Evolutionary conservation across 92 coral and sea anemone species (phyloP), one percentile per base, ranked within the genome.

Genomic region (Porites cylindrica): DNA sequence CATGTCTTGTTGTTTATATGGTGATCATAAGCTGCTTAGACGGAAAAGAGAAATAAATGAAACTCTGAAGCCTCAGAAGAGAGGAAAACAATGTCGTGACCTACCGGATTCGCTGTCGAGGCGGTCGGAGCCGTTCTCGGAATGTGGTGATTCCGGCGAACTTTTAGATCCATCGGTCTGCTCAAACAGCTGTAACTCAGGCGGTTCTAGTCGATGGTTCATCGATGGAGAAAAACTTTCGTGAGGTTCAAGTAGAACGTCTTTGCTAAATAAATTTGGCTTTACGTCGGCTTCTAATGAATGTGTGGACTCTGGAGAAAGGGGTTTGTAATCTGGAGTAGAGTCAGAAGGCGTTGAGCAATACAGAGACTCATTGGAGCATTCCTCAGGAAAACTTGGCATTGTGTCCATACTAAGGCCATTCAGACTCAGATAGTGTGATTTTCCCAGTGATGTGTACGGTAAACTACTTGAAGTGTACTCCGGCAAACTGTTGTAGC

Each of bases 31-130:
- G 78, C 38, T 63, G 16, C 62, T 65, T 73, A 21, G 51, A 62
- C 1, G 50, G 20, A 51, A 17, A 61, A 64, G 63, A 17, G 61
- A 56, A 19, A 67, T 1, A 77, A 60, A 70, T 19, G 63, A 74
- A 63, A 26, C 60, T 51, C 61, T 38, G 47, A 38, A 38, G 4
- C 47, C 47, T 38, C 47, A 38, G 47, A 38, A 38, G 8, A 62
- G 58, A 61, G 61, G 17, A 82, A 51, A 47, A 29, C 3, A 60
- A 51, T 26, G 54, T 65, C 76, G 79, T 72, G 86, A 84, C 93
- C 76, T 89, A 97, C 99, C 99, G 65, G 99, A 97, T 78, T 97
- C 99, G 79, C 93, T 92, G 23, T 95, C 98, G 14, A 89, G 93
- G 8, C 93, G 80, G 80, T 95, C 98, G 51, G 94, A 79, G 71